Conservation (phyloP, 1,140 invertebrate genomes). For the Oscheius sp. region DNA sequence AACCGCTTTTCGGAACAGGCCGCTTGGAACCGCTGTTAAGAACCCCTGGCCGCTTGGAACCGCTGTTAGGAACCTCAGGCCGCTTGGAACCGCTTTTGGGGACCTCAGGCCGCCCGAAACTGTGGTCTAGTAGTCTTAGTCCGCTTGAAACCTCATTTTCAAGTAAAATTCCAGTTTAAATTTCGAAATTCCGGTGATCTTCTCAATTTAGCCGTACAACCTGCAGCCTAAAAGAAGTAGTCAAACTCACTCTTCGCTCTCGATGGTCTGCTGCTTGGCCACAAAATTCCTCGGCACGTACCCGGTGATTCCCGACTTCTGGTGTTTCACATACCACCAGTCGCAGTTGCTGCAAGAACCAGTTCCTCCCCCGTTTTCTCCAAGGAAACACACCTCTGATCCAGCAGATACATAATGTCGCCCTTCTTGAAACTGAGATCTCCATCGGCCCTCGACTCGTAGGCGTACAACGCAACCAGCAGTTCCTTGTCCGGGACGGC, state of each 20-base stretch:
- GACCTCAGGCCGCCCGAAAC: too few species aligned
- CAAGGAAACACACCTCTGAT: conserved; percentile 75
- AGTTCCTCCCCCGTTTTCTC: too few species aligned
- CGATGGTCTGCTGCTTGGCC: conserved; percentile 83
- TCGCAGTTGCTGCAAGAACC: conserved; percentile 73
- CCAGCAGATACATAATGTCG: conserved; percentile 56
- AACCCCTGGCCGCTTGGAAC: too few species aligned
- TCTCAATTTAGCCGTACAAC: too few species aligned
- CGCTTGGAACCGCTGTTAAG: too few species aligned
- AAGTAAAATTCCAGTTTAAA: background rate
- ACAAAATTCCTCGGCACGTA: conserved; percentile 91
- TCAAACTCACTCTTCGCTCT: conserved; percentile 86
- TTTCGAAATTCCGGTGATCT: background rate
- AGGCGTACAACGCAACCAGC: conserved; percentile 83
- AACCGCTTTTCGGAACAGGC: too few species aligned
- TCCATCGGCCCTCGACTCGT: conserved; percentile 80
- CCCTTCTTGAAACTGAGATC: conserved; percentile 78
- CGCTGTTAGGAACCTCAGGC: too few species aligned
- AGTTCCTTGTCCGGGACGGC: conserved; percentile 29
- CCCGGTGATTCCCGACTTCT: conserved; percentile 74
- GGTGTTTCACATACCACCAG: conserved; percentile 85
- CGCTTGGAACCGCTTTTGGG: too few species aligned
- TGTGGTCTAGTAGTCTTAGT: too few species aligned
- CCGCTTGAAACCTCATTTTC: too few species aligned
- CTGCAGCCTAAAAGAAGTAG: too few species aligned